Evolutionary conservation across 2,888 invertebrate genomes (phyloP), one percentile per base, ranked within the genome.

Genomic region (Drosophila flavopinicola): DNA sequence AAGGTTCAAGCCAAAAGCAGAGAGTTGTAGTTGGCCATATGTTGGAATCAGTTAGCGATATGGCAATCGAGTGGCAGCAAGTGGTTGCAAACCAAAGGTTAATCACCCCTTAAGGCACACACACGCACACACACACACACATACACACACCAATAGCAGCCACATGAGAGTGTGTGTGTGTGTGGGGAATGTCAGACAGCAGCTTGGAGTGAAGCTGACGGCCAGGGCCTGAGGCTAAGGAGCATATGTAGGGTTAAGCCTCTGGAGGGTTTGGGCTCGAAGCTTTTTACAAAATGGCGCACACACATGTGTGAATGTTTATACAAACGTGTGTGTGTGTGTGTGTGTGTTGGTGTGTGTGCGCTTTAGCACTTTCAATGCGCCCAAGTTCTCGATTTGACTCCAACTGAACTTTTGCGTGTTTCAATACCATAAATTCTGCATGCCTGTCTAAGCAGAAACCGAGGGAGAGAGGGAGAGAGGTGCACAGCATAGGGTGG

Each of bases 401-500:
- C 84, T 82, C 54, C 68, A 76, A 71, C 85, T 80, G 85, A 86
- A 82, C 85, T 82, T 84, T 85, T 78, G 84, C 80, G 86, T 80
- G 80, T 79, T 80, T 68, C 74, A 86, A 82, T 82, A 84, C 84
- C 87, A 82, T 82, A 86, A 84, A 86, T 82, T 86, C 78, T 84
- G 66, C 66, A 86, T 77, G 80, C 75, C 75, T 84, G 66, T 79
- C 84, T 77, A 69, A 60, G 57, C 72, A 42, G 41, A 44, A 61
- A 38, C 57, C 45, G 25, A 30, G 20, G n/a, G n/a, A 32, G 4
- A 10, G 44, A 17, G 9, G 15, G 13, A n/a, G 11, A 32, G 25
- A 13, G 9, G 24, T 11, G 27, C 17, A 27, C n/a, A 39, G n/a
- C n/a, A n/a, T n/a, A 25, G 29, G 17, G 20, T 39, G 13, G 15